Conservation (phyloP, 2,113 vertebrate genomes). For the Acanthochromis polyacanthus region DNA sequence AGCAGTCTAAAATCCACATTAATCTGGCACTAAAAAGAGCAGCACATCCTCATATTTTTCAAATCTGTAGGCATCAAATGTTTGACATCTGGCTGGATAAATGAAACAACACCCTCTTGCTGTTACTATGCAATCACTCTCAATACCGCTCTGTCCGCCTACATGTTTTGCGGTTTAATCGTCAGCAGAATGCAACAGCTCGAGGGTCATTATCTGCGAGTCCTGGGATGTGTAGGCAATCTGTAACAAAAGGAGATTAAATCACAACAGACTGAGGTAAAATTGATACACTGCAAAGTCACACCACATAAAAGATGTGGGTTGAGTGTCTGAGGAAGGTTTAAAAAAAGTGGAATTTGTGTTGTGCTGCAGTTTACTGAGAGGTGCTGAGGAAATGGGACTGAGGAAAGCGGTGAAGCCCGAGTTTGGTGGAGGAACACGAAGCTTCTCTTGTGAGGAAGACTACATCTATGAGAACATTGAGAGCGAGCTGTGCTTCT, state of each 20-base stretch:
- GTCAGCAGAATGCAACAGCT: background rate
- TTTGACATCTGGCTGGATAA: too few relatives aligned
- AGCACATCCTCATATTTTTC: too few relatives aligned
- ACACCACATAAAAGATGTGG: background rate
- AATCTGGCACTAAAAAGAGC: too few relatives aligned
- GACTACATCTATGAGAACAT: conserved; percentile 99
- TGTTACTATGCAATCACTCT: conserved; percentile 9
- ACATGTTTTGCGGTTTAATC: background rate
- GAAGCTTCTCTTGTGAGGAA: conserved; percentile 95
- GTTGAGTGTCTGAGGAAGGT: background rate
- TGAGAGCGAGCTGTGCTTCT: conserved; percentile 95
- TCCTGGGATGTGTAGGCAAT: background rate
- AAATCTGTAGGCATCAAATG: too few relatives aligned
- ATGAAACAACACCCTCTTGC: background rate
- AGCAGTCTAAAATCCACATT: too few relatives aligned
- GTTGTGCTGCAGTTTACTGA: conserved; percentile 87
- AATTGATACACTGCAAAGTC: background rate
- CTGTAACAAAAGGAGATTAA: background rate
- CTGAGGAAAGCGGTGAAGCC: conserved; percentile 93
- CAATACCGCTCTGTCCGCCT: conserved; percentile 3
- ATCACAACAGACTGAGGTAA: background rate
- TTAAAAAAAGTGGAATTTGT: background rate
- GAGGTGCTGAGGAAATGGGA: conserved; percentile 94
- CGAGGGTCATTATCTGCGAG: background rate
- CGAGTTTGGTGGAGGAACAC: conserved; percentile 92